Conservation (phyloP, 23 tunicate genomes). For the Trididemnum clinides region DNA sequence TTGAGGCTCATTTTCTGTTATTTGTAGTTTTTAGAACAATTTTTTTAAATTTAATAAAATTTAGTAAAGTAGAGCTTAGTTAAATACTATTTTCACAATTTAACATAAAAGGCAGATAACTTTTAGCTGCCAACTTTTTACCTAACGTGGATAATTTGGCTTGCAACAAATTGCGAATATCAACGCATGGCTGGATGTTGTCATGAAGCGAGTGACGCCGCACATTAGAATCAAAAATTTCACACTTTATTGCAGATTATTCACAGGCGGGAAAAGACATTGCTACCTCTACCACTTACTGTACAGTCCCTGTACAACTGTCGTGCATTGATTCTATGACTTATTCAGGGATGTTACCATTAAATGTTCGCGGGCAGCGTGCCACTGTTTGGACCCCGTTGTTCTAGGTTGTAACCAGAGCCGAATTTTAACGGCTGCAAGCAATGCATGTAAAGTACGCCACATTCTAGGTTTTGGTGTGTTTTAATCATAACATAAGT, state of each 20-base stretch:
- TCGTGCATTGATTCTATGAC: neutral
- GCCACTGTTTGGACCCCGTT: no score
- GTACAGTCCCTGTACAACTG: neutral
- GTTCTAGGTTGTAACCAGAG: no score
- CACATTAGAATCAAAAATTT: neutral
- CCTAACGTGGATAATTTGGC: neutral
- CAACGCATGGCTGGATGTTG: constrained; percentile 11
- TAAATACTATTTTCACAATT: neutral
- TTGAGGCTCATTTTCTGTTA: constrained; percentile 15
- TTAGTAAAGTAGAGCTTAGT: no score
- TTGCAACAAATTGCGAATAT: constrained; percentile 13
- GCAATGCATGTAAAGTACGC: no score
- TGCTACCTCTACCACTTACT: neutral
- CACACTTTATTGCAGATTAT: neutral
- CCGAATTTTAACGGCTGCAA: no score
- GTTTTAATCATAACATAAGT: no score
- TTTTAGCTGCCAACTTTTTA: constrained; percentile 12
- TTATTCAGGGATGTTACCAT: neutral
- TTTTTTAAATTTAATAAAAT: neutral
- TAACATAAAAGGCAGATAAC: neutral
- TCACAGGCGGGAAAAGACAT: neutral
- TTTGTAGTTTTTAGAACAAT: neutral
- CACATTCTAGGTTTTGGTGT: no score
- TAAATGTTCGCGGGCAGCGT: neutral
- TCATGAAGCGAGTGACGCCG: neutral